These are phyloP conservation scores for Eumaeus atala DNA, from an alignment of 1,140 invertebrate genomes.

Conservation along the genomic window DNA sequence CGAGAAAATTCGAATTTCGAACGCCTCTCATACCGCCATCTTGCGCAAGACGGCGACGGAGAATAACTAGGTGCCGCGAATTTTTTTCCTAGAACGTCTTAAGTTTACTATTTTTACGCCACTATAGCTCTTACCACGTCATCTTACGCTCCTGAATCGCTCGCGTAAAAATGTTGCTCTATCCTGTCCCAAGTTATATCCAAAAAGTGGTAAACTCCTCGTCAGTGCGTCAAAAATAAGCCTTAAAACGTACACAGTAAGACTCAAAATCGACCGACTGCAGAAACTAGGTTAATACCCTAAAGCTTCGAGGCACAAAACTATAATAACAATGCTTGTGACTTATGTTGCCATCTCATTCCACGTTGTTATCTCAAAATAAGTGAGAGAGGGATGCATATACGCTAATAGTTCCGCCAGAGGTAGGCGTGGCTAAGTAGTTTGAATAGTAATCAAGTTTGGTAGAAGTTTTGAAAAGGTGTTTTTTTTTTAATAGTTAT, in stretches of 20 bases:
- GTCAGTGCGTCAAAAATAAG: constrained; percentile 14
- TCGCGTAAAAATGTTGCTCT: constrained; percentile 66
- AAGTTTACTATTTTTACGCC: constrained; percentile 67
- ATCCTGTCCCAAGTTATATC: constrained; percentile 31
- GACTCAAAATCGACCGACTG: constrained; percentile 15
- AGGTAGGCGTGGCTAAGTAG: constrained; percentile 56
- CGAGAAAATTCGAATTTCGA: constrained; percentile 66
- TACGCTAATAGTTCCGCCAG: constrained; percentile 27
- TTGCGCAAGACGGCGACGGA: constrained; percentile 69
- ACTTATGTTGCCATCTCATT: constrained; percentile 41
- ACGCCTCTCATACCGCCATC: constrained; percentile 65
- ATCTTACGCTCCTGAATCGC: constrained; percentile 64
- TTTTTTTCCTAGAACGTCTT: constrained; percentile 68
- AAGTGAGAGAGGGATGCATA: constrained; percentile 37
- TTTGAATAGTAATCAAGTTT: constrained; percentile 64
- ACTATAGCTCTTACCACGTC: constrained; percentile 64
- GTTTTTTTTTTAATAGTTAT: constrained; percentile 38
- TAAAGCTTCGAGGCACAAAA: constrained; percentile 34
- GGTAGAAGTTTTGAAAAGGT: constrained; percentile 61
- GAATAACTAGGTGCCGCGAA: constrained; percentile 55
- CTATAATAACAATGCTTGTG: constrained; percentile 65
- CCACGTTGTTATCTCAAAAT: constrained; percentile 18
- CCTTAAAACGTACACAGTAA: constrained; percentile 3
- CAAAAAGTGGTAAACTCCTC: constrained; percentile 24
- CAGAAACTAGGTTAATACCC: constrained; percentile 20